A percentile compares a stretch with the other conserved stretches of the same genome.
Evolutionary conservation across 2,113 vertebrate genomes (phyloP).

Genomic region (Epinephelus fuscoguttatus): DNA sequence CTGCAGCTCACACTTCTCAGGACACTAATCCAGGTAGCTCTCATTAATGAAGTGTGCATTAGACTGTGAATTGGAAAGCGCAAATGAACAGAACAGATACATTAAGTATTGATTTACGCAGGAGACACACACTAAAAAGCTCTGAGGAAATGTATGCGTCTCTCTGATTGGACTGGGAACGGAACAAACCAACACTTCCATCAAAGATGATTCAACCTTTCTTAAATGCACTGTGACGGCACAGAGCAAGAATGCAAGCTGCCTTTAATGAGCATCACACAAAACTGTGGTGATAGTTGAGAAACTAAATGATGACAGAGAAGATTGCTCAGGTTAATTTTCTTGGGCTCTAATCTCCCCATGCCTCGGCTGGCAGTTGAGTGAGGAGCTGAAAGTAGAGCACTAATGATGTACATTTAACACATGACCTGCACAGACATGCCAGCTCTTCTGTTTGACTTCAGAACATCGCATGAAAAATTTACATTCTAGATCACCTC

Average conservation of each 20-base stretch:
- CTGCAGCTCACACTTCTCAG: conserved; percentile 33
- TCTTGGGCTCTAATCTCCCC: conserved; percentile 40
- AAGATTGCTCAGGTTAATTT: conserved; percentile 60
- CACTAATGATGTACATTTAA: conserved; percentile 77
- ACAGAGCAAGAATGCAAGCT: conserved; percentile 1
- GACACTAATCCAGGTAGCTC: conserved; percentile 29
- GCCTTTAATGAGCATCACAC: conserved; percentile 29
- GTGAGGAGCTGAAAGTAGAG: conserved; percentile 55
- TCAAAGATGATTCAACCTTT: conserved; percentile 22
- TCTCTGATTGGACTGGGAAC: conserved; percentile 21
- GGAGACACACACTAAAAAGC: conserved; percentile 27
- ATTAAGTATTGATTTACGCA: conserved; percentile 60
- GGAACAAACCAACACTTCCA: conserved; percentile 12
- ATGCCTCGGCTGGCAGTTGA: conserved; percentile 51
- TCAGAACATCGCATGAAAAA: conserved; percentile 70
- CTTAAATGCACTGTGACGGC: background rate
- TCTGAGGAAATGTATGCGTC: background rate
- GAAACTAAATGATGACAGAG: conserved; percentile 47
- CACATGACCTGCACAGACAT: conserved; percentile 67
- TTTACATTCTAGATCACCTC: conserved; percentile 73
- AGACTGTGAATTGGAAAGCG: conserved; percentile 56
- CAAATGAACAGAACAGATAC: conserved; percentile 56
- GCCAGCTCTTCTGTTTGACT: conserved; percentile 60
- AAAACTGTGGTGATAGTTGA: conserved; percentile 35
- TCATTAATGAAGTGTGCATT: conserved; percentile 52